Evolutionary conservation across 2,797 vertebrate species (phyloP).

Genomic region (Helicolenus hilgendorfi): DNA sequence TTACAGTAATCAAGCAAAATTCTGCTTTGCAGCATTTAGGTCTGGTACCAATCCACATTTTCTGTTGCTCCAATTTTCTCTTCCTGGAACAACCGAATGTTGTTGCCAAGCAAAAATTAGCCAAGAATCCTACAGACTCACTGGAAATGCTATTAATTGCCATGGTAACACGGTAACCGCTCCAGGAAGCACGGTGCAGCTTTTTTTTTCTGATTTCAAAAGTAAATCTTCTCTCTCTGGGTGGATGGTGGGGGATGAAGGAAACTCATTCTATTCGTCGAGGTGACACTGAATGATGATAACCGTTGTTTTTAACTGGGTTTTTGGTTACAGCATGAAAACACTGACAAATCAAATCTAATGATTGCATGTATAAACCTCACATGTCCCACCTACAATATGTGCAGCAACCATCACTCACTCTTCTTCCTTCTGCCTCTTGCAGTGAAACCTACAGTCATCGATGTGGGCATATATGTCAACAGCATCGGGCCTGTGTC

Average conservation of each 20-base stretch:
- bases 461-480: slow-evolving; percentile 97
- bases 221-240: slow-evolving; percentile 2
- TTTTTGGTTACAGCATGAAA: slow-evolving; percentile 17
- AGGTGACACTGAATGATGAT: slow-evolving; percentile 47
- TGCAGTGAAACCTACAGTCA: slow-evolving; percentile 96
- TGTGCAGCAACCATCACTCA: slow-evolving; percentile 33
- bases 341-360: neutral
- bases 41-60: neutral
- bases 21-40: neutral
- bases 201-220: slow-evolving; percentile 23
- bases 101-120: slow-evolving; percentile 55
- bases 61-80: slow-evolving; percentile 11
- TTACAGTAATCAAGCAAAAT: neutral
- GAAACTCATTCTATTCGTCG: slow-evolving; percentile 6
- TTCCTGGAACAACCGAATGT: slow-evolving; percentile 8
- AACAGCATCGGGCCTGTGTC: slow-evolving; percentile 99
- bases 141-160: slow-evolving; percentile 71
- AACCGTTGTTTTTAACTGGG: slow-evolving; percentile 30
- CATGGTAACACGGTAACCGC: slow-evolving; percentile 64
- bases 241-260: neutral
- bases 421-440: slow-evolving; percentile 62
- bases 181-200: slow-evolving; percentile 43
- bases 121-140: slow-evolving; percentile 24
- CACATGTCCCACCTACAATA: neutral
- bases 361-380: slow-evolving; percentile 6